These are phyloP conservation scores for Clanis bilineata DNA, from an alignment of 2,888 invertebrate genomes.

Conservation along the genomic window DNA sequence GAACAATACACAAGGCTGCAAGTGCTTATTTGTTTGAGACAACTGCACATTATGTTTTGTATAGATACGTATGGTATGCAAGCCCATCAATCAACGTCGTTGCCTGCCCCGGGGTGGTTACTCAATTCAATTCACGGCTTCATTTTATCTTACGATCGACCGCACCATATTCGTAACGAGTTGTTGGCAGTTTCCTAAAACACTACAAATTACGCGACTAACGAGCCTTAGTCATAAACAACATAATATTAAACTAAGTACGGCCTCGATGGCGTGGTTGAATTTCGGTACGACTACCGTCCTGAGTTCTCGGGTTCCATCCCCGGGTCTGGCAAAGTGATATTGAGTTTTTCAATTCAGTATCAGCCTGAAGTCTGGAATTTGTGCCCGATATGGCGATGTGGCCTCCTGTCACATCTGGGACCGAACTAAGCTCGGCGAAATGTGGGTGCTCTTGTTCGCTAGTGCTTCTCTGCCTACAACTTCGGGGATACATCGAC, in stretches of 20 bases:
- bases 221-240: background rate
- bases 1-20: background rate
- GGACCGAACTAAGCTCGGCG: no score
- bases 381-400: no score
- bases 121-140: slow-evolving; percentile 15
- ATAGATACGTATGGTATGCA: slow-evolving; percentile 7
- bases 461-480: no score
- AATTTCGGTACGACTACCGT: no score
- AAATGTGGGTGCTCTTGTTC: background rate
- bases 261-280: no score
- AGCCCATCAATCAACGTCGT: slow-evolving; percentile 14
- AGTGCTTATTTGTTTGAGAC: background rate
- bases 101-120: slow-evolving; percentile 1
- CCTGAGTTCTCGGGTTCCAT: no score
- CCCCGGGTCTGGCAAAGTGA: no score
- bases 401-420: no score
- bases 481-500: no score
- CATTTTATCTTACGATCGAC: background rate
- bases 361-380: no score
- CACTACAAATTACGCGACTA: background rate
- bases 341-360: no score
- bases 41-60: background rate
- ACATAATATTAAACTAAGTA: background rate
- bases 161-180: background rate
- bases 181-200: slow-evolving; percentile 3